Percentiles rank a stretch among this genome's conserved stretches.
Conservation (phyloP, 2,888 invertebrate species). For the Stenotaenia linearis region DNA sequence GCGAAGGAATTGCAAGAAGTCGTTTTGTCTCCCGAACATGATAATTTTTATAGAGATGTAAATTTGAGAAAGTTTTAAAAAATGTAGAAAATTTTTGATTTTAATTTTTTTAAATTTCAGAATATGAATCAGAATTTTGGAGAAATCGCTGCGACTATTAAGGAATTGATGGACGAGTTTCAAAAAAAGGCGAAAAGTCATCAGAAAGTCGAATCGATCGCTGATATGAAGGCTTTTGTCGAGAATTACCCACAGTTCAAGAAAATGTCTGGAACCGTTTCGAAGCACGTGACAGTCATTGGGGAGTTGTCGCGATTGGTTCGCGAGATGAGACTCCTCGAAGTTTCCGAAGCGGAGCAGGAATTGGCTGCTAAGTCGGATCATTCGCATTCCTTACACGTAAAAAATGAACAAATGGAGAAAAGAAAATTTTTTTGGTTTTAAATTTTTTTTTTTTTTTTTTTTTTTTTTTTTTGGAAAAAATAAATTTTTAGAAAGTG, state of each 20-base stretch:
- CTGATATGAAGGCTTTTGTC: conserved; percentile 91
- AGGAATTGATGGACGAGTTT: conserved; percentile 94
- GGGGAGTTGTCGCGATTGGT: conserved; percentile 88
- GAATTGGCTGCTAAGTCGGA: conserved; percentile 72
- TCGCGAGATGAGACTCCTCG: conserved; percentile 67
- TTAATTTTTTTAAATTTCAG: conserved; percentile 48
- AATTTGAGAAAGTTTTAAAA: too few relatives aligned
- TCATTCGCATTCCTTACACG: conserved; percentile 57
- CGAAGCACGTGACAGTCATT: conserved; percentile 95
- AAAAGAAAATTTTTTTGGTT: not conserved
- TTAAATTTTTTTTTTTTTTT: not conserved
- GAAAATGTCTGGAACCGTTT: conserved; percentile 90
- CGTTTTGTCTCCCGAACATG: conserved; percentile 89
- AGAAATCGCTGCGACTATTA: conserved; percentile 95
- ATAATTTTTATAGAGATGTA: conserved; percentile 91
- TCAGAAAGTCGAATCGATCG: conserved; percentile 94
- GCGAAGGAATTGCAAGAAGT: conserved; percentile 86
- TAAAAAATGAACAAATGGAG: conserved; percentile 37
- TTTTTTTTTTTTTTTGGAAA: too few relatives aligned
- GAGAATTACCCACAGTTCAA: conserved; percentile 98
- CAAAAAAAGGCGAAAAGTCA: conserved; percentile 92
- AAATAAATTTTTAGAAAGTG: conserved; percentile 62
- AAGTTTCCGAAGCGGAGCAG: conserved; percentile 89
- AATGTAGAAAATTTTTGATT: not conserved
- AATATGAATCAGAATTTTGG: conserved; percentile 96